Evolutionary conservation across 2,888 invertebrate species (phyloP).

Genomic region (Incurvaria masculella): DNA sequence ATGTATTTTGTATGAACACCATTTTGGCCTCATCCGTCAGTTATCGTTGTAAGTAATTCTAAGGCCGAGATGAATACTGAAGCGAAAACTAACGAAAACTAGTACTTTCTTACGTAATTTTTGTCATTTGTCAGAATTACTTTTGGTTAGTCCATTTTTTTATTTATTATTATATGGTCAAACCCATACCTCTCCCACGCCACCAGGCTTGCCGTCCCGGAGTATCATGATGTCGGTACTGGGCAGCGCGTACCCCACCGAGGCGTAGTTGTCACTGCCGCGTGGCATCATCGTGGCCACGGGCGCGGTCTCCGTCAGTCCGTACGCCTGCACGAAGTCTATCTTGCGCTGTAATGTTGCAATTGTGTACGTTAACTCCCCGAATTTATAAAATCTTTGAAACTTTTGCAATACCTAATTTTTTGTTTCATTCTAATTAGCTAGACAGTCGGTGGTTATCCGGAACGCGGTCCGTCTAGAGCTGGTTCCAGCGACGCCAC

Average conservation of each 20-base stretch:
- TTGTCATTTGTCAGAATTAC: too few species aligned
- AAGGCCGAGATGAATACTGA: too few species aligned
- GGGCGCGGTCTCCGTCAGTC: constrained; percentile 68
- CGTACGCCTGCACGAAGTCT: constrained; percentile 51
- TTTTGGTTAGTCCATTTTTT: too few species aligned
- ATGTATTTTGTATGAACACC: too few species aligned
- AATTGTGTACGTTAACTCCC: too few species aligned
- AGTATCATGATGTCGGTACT: constrained; percentile 62
- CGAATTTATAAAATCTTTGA: not conserved
- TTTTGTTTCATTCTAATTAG: not conserved
- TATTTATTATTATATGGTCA: too few species aligned
- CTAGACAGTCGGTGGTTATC: too few species aligned
- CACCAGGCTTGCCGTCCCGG: constrained; percentile 27
- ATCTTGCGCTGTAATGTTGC: constrained; percentile 19
- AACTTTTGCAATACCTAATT: not conserved
- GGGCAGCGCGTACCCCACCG: constrained; percentile 57
- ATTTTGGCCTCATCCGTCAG: too few species aligned
- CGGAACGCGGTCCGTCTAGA: not conserved
- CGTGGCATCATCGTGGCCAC: constrained; percentile 37
- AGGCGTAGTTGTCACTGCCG: constrained; percentile 24
- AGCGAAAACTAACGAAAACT: too few species aligned
- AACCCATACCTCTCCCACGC: too few species aligned
- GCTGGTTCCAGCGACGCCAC: not conserved
- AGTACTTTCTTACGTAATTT: too few species aligned
- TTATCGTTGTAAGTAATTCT: too few species aligned